Evolutionary conservation across 2,888 invertebrate genomes (phyloP).

Genomic region (Drosophila leonis): DNA sequence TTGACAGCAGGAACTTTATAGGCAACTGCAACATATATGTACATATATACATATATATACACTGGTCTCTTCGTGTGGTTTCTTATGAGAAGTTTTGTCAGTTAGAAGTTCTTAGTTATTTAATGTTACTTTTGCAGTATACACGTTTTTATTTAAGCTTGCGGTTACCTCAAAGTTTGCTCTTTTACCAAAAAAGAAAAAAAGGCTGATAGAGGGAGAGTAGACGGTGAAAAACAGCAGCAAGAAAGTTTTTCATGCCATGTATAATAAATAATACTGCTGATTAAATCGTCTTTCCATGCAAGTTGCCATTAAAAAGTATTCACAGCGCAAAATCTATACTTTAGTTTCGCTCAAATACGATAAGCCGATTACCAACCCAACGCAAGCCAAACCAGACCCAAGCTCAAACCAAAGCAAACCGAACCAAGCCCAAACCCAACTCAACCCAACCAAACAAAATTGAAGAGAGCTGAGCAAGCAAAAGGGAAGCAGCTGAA

Average conservation of each 20-base stretch:
- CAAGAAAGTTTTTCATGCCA: constrained; percentile 67
- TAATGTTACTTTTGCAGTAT: constrained; percentile 60
- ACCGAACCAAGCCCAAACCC: constrained; percentile 9
- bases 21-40: background rate
- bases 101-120: constrained; percentile 59
- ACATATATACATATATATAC: background rate
- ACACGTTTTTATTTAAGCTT: constrained; percentile 65
- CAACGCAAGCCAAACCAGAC: constrained; percentile 1
- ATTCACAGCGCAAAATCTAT: constrained; percentile 79
- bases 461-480: constrained; percentile 16
- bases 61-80: constrained; percentile 24
- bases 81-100: constrained; percentile 57
- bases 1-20: background rate
- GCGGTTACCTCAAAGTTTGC: constrained; percentile 60
- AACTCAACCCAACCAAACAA: constrained; percentile 18
- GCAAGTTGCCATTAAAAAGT: constrained; percentile 80
- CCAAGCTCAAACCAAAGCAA: background rate
- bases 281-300: constrained; percentile 74
- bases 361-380: constrained; percentile 75
- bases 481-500: constrained; percentile 59
- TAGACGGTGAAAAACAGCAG: constrained; percentile 22
- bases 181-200: constrained; percentile 12
- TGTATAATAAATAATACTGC: constrained; percentile 79
- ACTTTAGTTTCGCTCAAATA: constrained; percentile 78
- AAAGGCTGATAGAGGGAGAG: constrained; percentile 4